Conservation (phyloP, 1,140 invertebrate species). For the Dufourea novaeangliae region DNA sequence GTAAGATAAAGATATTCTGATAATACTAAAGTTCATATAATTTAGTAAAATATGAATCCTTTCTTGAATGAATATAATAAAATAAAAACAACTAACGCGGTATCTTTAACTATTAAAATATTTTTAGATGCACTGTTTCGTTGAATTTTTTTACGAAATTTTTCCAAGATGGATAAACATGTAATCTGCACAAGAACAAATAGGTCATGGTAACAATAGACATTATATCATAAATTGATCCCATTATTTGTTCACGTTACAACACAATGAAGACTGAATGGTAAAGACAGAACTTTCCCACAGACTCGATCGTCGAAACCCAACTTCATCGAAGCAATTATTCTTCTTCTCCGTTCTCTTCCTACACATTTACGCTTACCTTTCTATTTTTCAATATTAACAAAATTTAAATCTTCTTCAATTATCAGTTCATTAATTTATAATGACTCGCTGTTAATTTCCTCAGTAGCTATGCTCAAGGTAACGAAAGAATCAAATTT, state of each 20-base stretch:
- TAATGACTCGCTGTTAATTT: too few species aligned
- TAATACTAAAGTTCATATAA: too few species aligned
- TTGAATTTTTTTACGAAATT: neutral
- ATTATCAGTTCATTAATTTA: too few species aligned
- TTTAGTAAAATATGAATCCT: too few species aligned
- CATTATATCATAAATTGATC: constrained; percentile 5
- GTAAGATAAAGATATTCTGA: too few species aligned
- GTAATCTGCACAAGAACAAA: neutral
- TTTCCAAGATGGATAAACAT: neutral
- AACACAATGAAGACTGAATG: neutral
- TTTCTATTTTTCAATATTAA: neutral
- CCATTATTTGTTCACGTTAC: constrained; percentile 4
- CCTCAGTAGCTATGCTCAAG: too few species aligned
- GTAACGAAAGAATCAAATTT: too few species aligned
- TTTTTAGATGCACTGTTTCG: neutral
- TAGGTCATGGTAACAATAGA: neutral
- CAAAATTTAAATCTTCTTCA: too few species aligned
- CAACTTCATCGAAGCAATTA: neutral
- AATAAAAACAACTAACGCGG: too few species aligned
- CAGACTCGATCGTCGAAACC: neutral
- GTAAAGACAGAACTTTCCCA: constrained; percentile 4
- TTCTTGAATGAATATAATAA: too few species aligned
- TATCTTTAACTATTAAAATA: neutral
- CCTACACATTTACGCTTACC: neutral
- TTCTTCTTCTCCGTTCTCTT: neutral